A percentile compares a stretch with the other conserved stretches of the same genome.
Conservation (phyloP, 37 sponge, comb jelly and placozoan species). For the Theonella swinhoei region DNA sequence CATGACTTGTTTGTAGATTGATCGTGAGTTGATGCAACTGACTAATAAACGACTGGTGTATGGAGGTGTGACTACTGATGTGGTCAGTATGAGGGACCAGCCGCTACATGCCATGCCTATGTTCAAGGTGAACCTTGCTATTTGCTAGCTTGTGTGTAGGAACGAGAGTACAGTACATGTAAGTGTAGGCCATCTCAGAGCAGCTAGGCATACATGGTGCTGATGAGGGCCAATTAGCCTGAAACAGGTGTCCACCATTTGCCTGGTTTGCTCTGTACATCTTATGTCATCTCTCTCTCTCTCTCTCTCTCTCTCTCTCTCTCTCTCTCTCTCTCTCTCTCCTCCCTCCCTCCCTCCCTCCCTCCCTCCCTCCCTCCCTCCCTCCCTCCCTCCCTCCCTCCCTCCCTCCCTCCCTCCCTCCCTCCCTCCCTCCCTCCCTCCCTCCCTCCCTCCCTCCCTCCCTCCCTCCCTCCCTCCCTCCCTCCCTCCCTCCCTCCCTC, state of each 20-base stretch:
- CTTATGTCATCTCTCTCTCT: not conserved
- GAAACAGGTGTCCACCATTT: no score
- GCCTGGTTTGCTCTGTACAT: no score
- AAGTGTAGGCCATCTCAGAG: no score
- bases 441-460: no score
- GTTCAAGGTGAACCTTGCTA: conserved; percentile 51
- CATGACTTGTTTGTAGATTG: conserved; percentile 42
- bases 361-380: not conserved
- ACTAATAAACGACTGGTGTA: conserved; percentile 75
- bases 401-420: not conserved
- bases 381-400: not conserved
- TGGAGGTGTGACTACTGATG: conserved; percentile 75
- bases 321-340: not conserved
- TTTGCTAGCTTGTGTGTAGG: not conserved
- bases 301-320: not conserved
- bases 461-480: not conserved
- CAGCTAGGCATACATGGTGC: no score
- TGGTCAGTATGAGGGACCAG: conserved; percentile 88
- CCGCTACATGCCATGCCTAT: conserved; percentile 95
- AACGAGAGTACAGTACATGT: not conserved
- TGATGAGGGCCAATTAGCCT: no score
- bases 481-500: not conserved
- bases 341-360: no score
- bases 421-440: not conserved
- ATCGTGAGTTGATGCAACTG: conserved; percentile 62